These are phyloP conservation scores for Lanius collurio DNA, from an alignment of 2,113 vertebrate species.

Conservation along the genomic window DNA sequence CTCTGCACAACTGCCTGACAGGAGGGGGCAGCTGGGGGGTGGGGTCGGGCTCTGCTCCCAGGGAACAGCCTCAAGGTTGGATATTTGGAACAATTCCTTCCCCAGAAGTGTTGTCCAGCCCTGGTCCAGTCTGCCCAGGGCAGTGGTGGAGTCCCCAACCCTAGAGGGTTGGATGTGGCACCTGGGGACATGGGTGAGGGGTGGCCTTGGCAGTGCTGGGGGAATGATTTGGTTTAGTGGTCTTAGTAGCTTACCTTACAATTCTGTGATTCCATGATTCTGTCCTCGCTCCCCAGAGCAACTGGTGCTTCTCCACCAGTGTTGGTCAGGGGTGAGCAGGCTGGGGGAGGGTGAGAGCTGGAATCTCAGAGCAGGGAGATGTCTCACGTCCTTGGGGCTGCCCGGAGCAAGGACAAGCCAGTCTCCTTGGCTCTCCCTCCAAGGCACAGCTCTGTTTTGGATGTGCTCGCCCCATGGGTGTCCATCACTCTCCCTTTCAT, in stretches of 20 bases:
- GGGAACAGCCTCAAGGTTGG: neutral
- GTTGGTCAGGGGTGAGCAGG: neutral
- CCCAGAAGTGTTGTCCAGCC: neutral
- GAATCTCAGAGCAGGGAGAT: neutral
- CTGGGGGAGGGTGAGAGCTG: neutral
- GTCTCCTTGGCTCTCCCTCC: neutral
- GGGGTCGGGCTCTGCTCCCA: neutral
- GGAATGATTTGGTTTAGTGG: neutral
- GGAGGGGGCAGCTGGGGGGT: accelerated
- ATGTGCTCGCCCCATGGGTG: neutral
- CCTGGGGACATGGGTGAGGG: neutral
- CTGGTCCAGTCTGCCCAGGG: neutral
- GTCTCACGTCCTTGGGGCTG: neutral
- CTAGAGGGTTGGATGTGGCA: neutral
- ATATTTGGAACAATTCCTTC: neutral
- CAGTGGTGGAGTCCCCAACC: neutral
- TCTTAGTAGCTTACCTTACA: neutral
- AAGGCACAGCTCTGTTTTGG: neutral
- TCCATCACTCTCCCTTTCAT: neutral
- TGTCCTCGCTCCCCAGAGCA: neutral
- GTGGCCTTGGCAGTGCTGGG: neutral
- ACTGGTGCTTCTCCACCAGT: neutral
- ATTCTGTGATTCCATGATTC: neutral
- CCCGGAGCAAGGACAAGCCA: neutral
- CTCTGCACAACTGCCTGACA: neutral